Conservation (phyloP, 2,797 vertebrate genomes). For the Chaetophractus vellerosus region DNA sequence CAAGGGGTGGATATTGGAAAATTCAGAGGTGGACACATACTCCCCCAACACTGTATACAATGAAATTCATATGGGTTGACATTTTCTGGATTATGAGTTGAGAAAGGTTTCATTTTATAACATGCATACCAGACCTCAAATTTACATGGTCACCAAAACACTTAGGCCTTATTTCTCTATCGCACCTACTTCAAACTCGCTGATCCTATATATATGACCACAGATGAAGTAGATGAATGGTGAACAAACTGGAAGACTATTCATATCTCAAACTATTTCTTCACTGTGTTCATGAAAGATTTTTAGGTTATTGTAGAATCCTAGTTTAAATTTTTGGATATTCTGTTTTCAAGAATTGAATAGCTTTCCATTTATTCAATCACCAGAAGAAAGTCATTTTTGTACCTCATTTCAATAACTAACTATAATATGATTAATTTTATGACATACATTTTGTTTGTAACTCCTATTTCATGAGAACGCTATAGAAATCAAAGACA, state of each 20-base stretch:
- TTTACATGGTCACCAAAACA: conserved; percentile 45
- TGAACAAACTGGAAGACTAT: background rate
- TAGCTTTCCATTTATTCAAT: too few species aligned
- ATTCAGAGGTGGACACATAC: too few species aligned
- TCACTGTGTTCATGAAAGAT: background rate
- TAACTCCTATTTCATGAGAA: too few species aligned
- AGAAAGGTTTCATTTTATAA: conserved; percentile 19
- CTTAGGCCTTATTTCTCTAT: background rate
- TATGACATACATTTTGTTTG: too few species aligned
- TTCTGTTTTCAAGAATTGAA: too few species aligned
- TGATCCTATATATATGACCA: background rate
- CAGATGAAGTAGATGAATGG: background rate
- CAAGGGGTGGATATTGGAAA: too few species aligned
- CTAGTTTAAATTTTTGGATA: too few species aligned
- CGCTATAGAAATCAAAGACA: too few species aligned
- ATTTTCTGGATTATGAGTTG: conserved; percentile 57
- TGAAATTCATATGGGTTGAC: background rate
- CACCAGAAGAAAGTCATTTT: too few species aligned
- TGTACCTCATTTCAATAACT: too few species aligned
- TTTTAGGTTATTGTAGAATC: too few species aligned
- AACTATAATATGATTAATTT: too few species aligned
- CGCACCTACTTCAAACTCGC: background rate
- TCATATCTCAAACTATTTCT: background rate
- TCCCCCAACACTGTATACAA: background rate
- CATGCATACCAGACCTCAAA: conserved; percentile 26